phyloP scores from a whole-genome alignment of 2,113 vertebrate genomes.

The Centropus bengalensis region DNA sequence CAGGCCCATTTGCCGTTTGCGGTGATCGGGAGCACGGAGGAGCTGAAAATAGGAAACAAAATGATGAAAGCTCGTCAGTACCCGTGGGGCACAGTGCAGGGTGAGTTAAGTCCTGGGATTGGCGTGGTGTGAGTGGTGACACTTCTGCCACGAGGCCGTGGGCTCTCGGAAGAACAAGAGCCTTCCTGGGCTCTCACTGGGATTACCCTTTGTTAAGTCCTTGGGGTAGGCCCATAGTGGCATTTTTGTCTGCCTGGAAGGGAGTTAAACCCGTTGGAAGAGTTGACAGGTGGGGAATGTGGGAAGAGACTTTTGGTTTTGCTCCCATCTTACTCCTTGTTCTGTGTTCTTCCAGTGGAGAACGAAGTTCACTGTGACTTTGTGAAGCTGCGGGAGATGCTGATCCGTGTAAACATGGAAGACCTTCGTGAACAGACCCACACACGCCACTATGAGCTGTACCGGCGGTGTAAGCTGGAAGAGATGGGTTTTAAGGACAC shows the following conservation, averaged over 20 bases:
- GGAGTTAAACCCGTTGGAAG: not conserved
- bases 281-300: not conserved
- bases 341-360: constrained; percentile 82
- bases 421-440: constrained; percentile 98
- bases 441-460: constrained; percentile 95
- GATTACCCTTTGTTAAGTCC: not conserved
- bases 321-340: not conserved
- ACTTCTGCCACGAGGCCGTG: not conserved
- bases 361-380: constrained; percentile 98
- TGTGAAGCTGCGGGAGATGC: constrained; percentile 97
- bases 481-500: constrained; percentile 99
- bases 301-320: not conserved
- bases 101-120: constrained; percentile 73
- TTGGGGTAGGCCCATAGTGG: not conserved
- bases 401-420: constrained; percentile 98
- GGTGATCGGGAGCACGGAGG: constrained; percentile 96
- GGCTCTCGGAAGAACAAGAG: not conserved
- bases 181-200: not conserved
- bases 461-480: constrained; percentile 96
- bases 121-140: not conserved
- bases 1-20: constrained; percentile 97
- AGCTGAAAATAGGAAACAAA: constrained; percentile 98
- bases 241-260: not conserved
- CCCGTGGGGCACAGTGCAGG: constrained; percentile 96
- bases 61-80: constrained; percentile 98